Base-by-base conservation (phyloP, 35 echinoderm and acorn worm genomes). In the Heliocidaris tuberculata region DNA sequence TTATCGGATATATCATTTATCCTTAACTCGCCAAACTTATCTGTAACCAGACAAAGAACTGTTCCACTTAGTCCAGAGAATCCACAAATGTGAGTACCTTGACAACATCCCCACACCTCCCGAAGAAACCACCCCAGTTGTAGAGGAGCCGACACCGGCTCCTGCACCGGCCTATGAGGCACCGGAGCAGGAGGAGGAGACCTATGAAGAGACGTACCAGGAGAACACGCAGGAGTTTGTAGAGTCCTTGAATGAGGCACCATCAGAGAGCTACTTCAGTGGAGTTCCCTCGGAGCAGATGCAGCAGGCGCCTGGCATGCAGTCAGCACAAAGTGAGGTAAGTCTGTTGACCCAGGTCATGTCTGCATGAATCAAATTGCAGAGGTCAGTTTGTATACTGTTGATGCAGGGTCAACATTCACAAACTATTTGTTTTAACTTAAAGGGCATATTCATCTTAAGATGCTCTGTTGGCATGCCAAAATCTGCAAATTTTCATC, bases 1-100 rank as follows among this genome's bases (percentile, higher is more conserved):
- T 42, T 42, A 42, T 42, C 3, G 3, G 35, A 42, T 42, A 42
- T 42, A 42, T 42, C 35, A 70, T 21, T 27, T 24, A n/a, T 93
- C 91, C 91, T 93, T 93, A 31, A 59, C 91, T 89, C 31, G 2
- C 24, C 9, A 91, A 9, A 8, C 47, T n/a, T 93, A 32, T 13
- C 24, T 17, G 7, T 35, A 10, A 48, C 49, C 94, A 99, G 98
- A 99, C 94, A 99, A 99, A 94, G 94, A 96, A 19, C 93, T 97
- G 47, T 95, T 95, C 86, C 49, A 86, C 27, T 31, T 97, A 16
- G 88, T 97, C 21, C 78, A 95, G 12, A 92, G 95, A 85, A 97
- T 99, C 60, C 94, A 97, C 71, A 89, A 90, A 13, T 95, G 98
- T 92, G 96, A 96, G 47, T 99, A 97, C 94, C 93, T 99, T 27